phyloP scores from a whole-genome alignment of 2,113 vertebrate genomes.

The Sphyrna mokarran region DNA sequence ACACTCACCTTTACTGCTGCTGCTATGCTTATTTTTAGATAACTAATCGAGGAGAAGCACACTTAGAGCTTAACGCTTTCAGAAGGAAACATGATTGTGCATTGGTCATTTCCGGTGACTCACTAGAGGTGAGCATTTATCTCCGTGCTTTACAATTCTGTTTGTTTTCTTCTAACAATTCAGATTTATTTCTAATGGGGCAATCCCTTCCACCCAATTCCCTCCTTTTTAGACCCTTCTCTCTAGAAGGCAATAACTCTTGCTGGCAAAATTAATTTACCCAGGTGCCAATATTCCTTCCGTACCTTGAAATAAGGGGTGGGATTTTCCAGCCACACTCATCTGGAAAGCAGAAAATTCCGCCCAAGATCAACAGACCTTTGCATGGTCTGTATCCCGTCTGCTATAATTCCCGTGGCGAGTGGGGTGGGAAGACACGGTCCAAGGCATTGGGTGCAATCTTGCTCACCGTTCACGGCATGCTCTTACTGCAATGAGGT shows the following conservation, averaged over 20 bases:
- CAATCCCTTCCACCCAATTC: neutral
- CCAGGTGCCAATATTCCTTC: neutral
- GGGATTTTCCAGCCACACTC: too few species aligned
- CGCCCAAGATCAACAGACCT: too few species aligned
- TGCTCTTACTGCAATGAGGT: too few species aligned
- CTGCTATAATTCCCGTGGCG: too few species aligned
- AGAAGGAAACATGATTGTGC: constrained; percentile 93
- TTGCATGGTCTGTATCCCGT: too few species aligned
- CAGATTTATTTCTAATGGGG: neutral
- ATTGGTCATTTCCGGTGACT: constrained; percentile 91
- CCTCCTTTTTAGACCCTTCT: neutral
- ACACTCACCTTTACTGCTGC: neutral
- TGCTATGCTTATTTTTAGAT: constrained; percentile 57
- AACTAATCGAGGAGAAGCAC: constrained; percentile 88
- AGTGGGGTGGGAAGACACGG: too few species aligned
- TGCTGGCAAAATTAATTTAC: neutral
- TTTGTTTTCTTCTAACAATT: neutral
- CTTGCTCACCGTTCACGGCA: too few species aligned
- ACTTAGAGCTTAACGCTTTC: constrained; percentile 91
- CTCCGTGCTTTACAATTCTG: neutral
- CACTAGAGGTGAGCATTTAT: constrained; percentile 69
- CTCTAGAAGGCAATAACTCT: neutral
- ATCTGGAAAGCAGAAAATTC: too few species aligned
- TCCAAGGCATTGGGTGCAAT: too few species aligned
- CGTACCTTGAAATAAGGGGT: neutral